Conservation (phyloP, 2,797 vertebrate species). For the Macrochelys suwanniensis region DNA sequence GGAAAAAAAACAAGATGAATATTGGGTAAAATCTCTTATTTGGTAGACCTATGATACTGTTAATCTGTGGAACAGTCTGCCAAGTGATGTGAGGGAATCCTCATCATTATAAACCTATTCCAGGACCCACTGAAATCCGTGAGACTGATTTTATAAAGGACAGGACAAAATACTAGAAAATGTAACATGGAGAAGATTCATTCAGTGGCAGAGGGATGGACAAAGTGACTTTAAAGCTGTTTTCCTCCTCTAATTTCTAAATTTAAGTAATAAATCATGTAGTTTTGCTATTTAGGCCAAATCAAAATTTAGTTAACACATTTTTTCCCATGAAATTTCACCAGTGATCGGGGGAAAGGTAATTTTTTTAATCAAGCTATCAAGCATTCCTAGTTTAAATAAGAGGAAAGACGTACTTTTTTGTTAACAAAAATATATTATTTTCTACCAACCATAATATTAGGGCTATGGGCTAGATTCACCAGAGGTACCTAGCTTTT, state of each 20-base stretch:
- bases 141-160: not conserved
- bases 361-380: fast-evolving
- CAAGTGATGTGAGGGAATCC: not conserved
- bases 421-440: not conserved
- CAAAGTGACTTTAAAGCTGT: not conserved
- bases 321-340: not conserved
- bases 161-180: not conserved
- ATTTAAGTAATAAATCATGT: not conserved
- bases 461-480: not conserved
- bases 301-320: not conserved
- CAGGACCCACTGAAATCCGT: not conserved
- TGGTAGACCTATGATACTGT: not conserved
- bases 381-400: not conserved
- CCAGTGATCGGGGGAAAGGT: not conserved
- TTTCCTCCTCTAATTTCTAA: not conserved
- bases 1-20: too few species aligned
- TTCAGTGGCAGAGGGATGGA: not conserved
- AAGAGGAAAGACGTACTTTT: fast-evolving
- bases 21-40: not conserved
- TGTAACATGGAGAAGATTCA: not conserved
- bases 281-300: not conserved
- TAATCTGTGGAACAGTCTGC: not conserved
- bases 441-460: not conserved
- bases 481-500: too few species aligned
- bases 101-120: not conserved